A percentile compares a stretch with the other conserved stretches of the same genome.
phyloP scores from a whole-genome alignment of 2,888 invertebrate genomes.

The Anorthoa munda region DNA sequence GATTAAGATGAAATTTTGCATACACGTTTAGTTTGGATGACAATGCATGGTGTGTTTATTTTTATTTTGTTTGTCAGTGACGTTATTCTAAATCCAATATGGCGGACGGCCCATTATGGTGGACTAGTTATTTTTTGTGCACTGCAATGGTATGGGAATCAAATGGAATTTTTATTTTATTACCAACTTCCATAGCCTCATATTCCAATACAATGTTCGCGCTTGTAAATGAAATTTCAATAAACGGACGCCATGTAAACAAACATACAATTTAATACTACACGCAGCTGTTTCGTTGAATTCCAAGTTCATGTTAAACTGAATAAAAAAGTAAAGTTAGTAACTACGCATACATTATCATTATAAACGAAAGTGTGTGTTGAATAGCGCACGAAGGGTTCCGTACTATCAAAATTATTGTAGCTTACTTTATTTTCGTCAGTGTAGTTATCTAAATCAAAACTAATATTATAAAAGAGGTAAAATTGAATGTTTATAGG shows the following conservation, averaged over 20 bases:
- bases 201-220: constrained; percentile 6
- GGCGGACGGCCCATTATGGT: too few relatives aligned
- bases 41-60: too few relatives aligned
- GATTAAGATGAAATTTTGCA: too few relatives aligned
- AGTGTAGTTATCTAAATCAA: too few relatives aligned
- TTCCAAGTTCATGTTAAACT: constrained; percentile 42
- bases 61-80: too few relatives aligned
- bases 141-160: too few relatives aligned
- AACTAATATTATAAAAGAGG: too few relatives aligned
- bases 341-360: constrained; percentile 35
- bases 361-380: constrained; percentile 13
- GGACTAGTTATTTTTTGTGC: too few relatives aligned
- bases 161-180: not conserved
- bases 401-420: not conserved
- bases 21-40: too few relatives aligned
- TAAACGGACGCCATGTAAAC: constrained; percentile 17
- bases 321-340: constrained; percentile 54
- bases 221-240: constrained; percentile 30
- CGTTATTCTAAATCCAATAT: too few relatives aligned
- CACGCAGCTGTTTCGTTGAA: constrained; percentile 49
- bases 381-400: not conserved
- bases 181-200: not conserved
- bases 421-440: too few relatives aligned
- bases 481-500: too few relatives aligned
- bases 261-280: constrained; percentile 34